These are phyloP conservation scores for Eptatretus burgeri DNA, from an alignment of 2,113 vertebrate species.

Conservation along the genomic window DNA sequence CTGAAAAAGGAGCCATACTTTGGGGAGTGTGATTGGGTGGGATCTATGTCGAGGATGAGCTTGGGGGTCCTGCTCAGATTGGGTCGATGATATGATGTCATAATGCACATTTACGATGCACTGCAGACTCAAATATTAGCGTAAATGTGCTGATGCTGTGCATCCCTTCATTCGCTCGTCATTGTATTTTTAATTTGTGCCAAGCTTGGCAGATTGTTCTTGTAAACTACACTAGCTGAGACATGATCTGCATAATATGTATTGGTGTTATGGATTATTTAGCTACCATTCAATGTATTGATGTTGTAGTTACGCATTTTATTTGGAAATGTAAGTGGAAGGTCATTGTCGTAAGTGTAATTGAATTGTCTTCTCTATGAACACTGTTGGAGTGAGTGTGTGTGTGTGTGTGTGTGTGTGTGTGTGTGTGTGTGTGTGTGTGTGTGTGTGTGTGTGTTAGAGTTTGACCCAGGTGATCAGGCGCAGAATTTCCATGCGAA, in stretches of 20 bases:
- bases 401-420: constrained; percentile 1
- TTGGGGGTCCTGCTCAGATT: background rate
- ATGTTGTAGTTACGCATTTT: background rate
- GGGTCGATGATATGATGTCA: background rate
- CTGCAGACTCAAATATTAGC: no score
- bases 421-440: constrained; percentile 2
- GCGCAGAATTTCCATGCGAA: constrained; percentile 71
- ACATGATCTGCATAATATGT: no score
- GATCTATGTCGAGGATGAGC: background rate
- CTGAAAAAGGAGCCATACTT: background rate
- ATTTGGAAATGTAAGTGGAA: background rate
- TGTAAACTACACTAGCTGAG: no score
- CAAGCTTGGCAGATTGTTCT: no score
- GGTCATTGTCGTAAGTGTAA: background rate
- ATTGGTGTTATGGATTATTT: no score
- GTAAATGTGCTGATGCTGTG: no score
- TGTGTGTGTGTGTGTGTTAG: constrained; percentile 18
- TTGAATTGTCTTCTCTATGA: background rate
- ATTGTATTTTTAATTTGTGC: no score
- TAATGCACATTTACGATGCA: no score
- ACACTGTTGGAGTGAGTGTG: background rate
- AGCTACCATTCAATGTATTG: background rate
- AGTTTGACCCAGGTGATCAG: constrained; percentile 96
- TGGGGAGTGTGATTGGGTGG: background rate
- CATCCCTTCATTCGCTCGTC: no score